These are phyloP conservation scores for Zaprionus obscuricornis DNA, from an alignment of 2,888 invertebrate genomes.

Conservation along the genomic window DNA sequence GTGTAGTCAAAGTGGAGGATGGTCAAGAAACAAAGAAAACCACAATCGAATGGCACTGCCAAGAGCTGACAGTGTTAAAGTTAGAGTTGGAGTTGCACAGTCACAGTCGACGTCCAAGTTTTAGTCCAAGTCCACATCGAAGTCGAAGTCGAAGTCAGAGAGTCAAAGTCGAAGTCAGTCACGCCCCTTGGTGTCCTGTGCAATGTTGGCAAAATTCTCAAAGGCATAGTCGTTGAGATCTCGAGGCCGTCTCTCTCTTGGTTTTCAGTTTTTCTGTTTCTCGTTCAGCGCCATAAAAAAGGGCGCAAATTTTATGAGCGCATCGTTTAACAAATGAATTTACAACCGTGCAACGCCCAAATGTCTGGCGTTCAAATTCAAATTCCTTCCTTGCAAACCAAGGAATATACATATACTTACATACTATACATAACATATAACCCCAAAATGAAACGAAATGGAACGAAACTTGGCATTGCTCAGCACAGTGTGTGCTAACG, in stretches of 20 bases:
- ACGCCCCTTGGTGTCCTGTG: constrained; percentile 64
- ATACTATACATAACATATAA: not conserved
- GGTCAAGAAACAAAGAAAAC: constrained; percentile 22
- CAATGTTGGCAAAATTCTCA: constrained; percentile 55
- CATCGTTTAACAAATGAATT: constrained; percentile 84
- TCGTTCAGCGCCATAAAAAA: constrained; percentile 50
- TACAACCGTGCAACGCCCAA: constrained; percentile 84
- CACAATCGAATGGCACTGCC: constrained; percentile 68
- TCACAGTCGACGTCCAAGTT: too few relatives aligned
- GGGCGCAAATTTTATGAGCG: constrained; percentile 83
- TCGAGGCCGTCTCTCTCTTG: constrained; percentile 6
- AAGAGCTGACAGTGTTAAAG: constrained; percentile 32
- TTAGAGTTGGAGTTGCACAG: constrained; percentile 26
- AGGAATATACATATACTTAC: too few relatives aligned
- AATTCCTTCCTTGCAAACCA: constrained; percentile 63
- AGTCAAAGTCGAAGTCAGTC: constrained; percentile 51
- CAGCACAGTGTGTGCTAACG: constrained; percentile 58
- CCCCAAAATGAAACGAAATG: too few relatives aligned
- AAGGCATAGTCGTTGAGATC: constrained; percentile 33
- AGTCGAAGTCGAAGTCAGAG: constrained; percentile 50
- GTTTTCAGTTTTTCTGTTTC: not conserved
- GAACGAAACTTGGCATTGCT: constrained; percentile 53
- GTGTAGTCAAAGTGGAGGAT: constrained; percentile 28
- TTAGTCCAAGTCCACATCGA: too few relatives aligned
- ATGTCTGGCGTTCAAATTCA: constrained; percentile 84